Evolutionary conservation across 1,140 invertebrate genomes (phyloP), one percentile per base, ranked within the genome.

Genomic region (Eupristina koningsbergeri): DNA sequence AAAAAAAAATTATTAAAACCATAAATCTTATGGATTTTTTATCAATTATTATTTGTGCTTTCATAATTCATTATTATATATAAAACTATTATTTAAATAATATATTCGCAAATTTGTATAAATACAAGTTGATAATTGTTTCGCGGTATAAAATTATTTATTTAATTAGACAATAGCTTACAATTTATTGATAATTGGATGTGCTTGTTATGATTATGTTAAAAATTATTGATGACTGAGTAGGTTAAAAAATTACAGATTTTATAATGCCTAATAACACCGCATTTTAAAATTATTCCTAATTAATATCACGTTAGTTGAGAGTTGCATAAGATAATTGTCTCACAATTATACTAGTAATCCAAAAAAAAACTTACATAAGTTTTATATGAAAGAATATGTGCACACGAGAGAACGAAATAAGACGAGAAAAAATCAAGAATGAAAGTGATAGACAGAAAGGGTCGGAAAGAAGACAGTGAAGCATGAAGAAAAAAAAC

Each of bases 401-500:
- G 26, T 47, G 9, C 45, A 31, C 5, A 47, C 11, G 29, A 29
- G 7, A 26, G 9, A 41, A 61, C n/a, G 41, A 17, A 61, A n/a
- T 22, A 63, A 41, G 69, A 81, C 41, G 26, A 78, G 31, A n/a
- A 75, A 64, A 77, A 61, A 84, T 45, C 19, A 11, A 47, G 26
- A 26, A n/a, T 9, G 45, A 83, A 83, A 80, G 71, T 17, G 26
- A 63, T n/a, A 84, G 58, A 50, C 26, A 75, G 50, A 71, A 45
- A 47, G n/a, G 19, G n/a, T 63, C 36, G 22, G 34, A 17, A 63
- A 64, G 45, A 64, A 47, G 39, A 71, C 19, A 22, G 53, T 26
- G 41, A 41, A 39, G 29, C 36, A 36, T 6, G 39, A 63, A 50
- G 50, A 15, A 63, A 63, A 45, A 74, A 80, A 78, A 80, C 29